Evolutionary conservation across 2,113 vertebrate genomes (phyloP).

Genomic region (Desmodus rotundus): DNA sequence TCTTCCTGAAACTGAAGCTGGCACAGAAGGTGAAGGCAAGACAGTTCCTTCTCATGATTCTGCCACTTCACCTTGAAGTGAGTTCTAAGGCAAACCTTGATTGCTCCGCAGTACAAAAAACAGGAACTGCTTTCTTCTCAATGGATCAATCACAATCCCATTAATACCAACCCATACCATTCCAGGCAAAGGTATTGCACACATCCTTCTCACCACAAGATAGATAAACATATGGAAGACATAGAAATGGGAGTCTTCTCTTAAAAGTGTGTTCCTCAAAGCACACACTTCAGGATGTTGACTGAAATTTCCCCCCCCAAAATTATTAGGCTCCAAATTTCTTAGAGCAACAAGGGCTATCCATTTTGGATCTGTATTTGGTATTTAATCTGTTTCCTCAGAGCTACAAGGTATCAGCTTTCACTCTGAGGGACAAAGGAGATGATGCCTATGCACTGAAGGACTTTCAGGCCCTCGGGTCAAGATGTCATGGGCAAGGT

Average conservation of each 20-base stretch:
- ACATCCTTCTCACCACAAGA: not conserved
- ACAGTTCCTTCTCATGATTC: constrained; percentile 78
- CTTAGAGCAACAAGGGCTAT: constrained; percentile 52
- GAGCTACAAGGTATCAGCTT: not conserved
- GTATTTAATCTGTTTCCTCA: not conserved
- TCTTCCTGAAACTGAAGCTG: constrained; percentile 81
- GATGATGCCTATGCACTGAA: not conserved
- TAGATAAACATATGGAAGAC: not conserved
- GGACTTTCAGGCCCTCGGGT: not conserved
- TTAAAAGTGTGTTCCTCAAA: constrained; percentile 5
- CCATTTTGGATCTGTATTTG: constrained; percentile 2
- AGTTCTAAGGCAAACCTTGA: not conserved
- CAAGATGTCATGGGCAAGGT: not conserved
- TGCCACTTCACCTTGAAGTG: constrained; percentile 73
- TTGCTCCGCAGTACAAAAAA: not conserved
- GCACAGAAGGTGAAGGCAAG: constrained; percentile 82
- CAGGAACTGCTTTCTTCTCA: constrained; percentile 31
- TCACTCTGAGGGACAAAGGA: constrained; percentile 16
- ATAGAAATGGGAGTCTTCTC: not conserved
- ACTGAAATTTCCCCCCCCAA: not conserved
- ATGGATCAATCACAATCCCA: not conserved
- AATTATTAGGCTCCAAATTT: constrained; percentile 46
- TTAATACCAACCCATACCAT: constrained; percentile 23
- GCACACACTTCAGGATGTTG: constrained; percentile 42
- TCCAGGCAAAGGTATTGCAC: constrained; percentile 50